Evolutionary conservation across 2,888 invertebrate species (phyloP).

Genomic region (Machimus atricapillus): DNA sequence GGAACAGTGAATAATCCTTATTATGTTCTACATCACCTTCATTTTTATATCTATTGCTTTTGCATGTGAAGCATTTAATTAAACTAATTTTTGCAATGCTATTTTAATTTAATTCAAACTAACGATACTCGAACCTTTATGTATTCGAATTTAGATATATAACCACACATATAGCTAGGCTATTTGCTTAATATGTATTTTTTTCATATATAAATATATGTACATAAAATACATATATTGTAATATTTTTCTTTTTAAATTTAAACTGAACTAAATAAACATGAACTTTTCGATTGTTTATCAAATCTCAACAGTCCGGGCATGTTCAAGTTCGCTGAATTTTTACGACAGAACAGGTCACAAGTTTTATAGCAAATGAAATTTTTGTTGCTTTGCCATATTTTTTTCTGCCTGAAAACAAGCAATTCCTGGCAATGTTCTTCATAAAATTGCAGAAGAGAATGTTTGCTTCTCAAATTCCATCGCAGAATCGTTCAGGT

Average conservation of each 20-base stretch:
- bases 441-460: background rate
- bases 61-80: background rate
- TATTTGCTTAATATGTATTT: no score
- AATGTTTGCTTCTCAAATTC: background rate
- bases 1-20: background rate
- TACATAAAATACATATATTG: no score
- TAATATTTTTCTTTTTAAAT: background rate
- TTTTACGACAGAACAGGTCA: background rate
- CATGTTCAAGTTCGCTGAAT: background rate
- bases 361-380: background rate
- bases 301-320: background rate
- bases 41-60: background rate
- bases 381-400: background rate
- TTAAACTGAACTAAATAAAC: background rate
- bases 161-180: no score
- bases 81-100: background rate
- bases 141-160: no score
- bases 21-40: background rate
- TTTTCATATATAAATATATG: no score
- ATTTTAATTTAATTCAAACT: background rate
- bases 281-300: background rate
- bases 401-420: background rate
- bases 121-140: no score
- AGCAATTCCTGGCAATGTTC: background rate
- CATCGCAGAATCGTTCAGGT: background rate